Conservation (phyloP, 2,888 invertebrate genomes). For the Drosophila conformis region DNA sequence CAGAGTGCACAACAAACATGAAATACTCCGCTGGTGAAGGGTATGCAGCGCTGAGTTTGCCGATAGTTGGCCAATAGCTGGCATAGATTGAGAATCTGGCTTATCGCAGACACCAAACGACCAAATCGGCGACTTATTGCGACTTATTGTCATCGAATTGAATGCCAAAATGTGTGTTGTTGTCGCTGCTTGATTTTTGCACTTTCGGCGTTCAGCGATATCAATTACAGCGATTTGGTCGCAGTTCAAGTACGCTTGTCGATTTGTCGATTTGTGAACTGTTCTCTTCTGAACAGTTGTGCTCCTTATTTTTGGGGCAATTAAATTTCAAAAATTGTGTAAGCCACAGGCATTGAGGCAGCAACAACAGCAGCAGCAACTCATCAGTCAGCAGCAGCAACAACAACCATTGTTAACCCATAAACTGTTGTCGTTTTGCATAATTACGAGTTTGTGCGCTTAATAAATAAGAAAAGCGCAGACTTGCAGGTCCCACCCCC, state of each 20-base stretch:
- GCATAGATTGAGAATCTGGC: constrained; percentile 37
- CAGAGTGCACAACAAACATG: not conserved
- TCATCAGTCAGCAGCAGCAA: constrained; percentile 14
- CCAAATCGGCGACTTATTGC: constrained; percentile 51
- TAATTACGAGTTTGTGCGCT: constrained; percentile 70
- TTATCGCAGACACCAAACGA: constrained; percentile 53
- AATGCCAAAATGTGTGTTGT: constrained; percentile 67
- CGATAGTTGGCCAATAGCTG: constrained; percentile 41
- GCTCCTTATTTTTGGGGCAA: constrained; percentile 35
- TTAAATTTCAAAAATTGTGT: constrained; percentile 50
- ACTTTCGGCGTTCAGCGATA: constrained; percentile 36
- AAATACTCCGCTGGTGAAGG: not conserved
- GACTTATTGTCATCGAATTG: constrained; percentile 51
- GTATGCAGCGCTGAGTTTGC: constrained; percentile 11
- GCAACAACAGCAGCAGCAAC: not conserved
- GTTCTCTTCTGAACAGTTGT: constrained; percentile 3
- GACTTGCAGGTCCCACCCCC: constrained; percentile 3
- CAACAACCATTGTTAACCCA: constrained; percentile 42
- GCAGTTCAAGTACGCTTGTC: constrained; percentile 55
- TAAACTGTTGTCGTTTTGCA: constrained; percentile 68
- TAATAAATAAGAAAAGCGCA: constrained; percentile 72
- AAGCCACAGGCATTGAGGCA: constrained; percentile 35
- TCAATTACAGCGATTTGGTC: constrained; percentile 38
- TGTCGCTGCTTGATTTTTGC: constrained; percentile 29
- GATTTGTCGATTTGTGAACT: not conserved